phyloP scores from a whole-genome alignment of 1,140 invertebrate species.

The Andricus grossulariae region DNA sequence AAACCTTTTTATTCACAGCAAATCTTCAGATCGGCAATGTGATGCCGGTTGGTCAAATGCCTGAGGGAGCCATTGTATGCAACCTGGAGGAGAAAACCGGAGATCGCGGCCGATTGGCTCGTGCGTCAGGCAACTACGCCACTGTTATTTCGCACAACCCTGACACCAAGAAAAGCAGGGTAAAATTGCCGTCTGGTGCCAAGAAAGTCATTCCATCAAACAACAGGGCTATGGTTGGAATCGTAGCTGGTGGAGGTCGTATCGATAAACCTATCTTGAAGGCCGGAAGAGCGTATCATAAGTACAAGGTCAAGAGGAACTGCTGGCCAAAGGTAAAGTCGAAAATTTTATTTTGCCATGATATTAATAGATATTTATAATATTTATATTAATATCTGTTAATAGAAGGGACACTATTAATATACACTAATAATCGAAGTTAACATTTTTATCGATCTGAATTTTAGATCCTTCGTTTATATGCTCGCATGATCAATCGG shows the following conservation, averaged over 20 bases:
- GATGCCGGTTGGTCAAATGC: slow-evolving; percentile 97
- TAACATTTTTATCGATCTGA: too few species aligned
- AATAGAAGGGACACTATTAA: too few species aligned
- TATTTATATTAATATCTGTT: too few species aligned
- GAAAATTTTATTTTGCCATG: background rate
- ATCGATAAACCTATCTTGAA: slow-evolving; percentile 99
- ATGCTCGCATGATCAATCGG: too few species aligned
- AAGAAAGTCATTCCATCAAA: slow-evolving; percentile 98
- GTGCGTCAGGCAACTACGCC: slow-evolving; percentile 98
- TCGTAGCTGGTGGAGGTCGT: slow-evolving; percentile 99
- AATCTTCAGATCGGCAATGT: slow-evolving; percentile 95
- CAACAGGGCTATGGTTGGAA: slow-evolving; percentile 99
- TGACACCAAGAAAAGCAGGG: slow-evolving; percentile 95
- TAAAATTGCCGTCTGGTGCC: slow-evolving; percentile 97
- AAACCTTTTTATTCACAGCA: slow-evolving; percentile 77
- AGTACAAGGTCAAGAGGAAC: slow-evolving; percentile 99
- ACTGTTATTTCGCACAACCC: slow-evolving; percentile 99
- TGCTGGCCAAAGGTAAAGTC: slow-evolving; percentile 94
- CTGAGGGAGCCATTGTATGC: slow-evolving; percentile 99
- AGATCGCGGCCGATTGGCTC: slow-evolving; percentile 96
- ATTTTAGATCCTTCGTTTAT: too few species aligned
- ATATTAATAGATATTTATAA: too few species aligned
- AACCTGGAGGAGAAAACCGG: slow-evolving; percentile 99
- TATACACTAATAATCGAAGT: too few species aligned
- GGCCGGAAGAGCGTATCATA: slow-evolving; percentile 99